These are phyloP conservation scores for Characodon lateralis DNA, from an alignment of 2,797 vertebrate species.

Conservation along the genomic window DNA sequence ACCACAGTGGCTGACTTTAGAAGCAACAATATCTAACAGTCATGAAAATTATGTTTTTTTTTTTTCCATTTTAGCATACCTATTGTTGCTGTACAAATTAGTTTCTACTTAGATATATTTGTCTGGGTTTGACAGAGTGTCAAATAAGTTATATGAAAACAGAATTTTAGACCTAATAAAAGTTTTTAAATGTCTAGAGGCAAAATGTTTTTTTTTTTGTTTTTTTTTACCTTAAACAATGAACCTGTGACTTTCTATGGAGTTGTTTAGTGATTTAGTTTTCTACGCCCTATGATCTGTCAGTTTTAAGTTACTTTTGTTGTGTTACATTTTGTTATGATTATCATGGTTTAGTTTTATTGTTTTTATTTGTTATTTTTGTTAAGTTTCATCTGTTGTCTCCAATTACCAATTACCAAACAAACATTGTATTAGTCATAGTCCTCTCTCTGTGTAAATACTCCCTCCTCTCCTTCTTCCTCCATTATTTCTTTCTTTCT, in stretches of 20 bases:
- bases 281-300: not conserved
- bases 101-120: constrained; percentile 3
- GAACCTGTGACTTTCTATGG: not conserved
- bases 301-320: not conserved
- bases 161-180: not conserved
- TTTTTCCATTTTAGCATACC: not conserved
- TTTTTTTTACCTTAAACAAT: not conserved
- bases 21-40: not conserved
- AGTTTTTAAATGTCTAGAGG: not conserved
- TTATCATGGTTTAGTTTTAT: not conserved
- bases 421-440: too few relatives aligned
- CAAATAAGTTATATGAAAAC: constrained; percentile 2
- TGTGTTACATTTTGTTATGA: not conserved
- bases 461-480: too few relatives aligned
- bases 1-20: not conserved
- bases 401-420: too few relatives aligned
- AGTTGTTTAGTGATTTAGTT: too few relatives aligned
- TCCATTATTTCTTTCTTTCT: too few relatives aligned
- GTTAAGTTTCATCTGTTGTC: not conserved
- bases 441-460: too few relatives aligned
- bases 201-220: not conserved
- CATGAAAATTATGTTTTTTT: not conserved
- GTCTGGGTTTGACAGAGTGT: not conserved
- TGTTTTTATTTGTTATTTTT: not conserved
- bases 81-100: not conserved